Base-by-base conservation (phyloP, 1,140 invertebrate genomes). In the Drosophila insularis region DNA sequence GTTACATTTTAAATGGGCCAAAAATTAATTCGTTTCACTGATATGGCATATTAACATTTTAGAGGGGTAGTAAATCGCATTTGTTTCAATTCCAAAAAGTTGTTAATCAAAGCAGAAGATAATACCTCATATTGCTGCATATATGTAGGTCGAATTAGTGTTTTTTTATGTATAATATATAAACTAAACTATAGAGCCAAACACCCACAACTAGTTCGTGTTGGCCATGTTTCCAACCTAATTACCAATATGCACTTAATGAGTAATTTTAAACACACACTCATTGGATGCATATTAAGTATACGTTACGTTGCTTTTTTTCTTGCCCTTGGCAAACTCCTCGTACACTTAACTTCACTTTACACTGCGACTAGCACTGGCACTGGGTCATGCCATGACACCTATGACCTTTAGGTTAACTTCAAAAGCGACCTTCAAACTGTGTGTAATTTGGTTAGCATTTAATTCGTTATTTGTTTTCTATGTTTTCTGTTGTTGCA, bases 401-500 rank as follows among this genome's bases (percentile, higher is more conserved):
- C n/a, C 14, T 17, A 13, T 58, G 32, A 58, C n/a, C n/a, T 54
- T 54, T 27, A 14, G 5, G 43, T 50, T 50, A 17, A 50, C 8
- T 21, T 10, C 4, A 21, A 21, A 50, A 61, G 40, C 55, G 56
- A 62, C 60, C 63, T 70, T 70, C 32, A 59, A 21, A 5, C 27
- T 27, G 27, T 40, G 8, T 50, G n/a, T 50, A 21, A 50, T 50
- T 21, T 19, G 17, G 14, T 17, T 21, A 21, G 17, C 17, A 50
- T 21, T 50, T 46, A 8, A 21, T 23, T 39, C 14, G 27, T 13
- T 27, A 11, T 13, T 37, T 13, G 35, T 37, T 54, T n/a, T 55
- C 13, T 62, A 54, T 68, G 31, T 13, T 17, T n/a, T 11, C 60
- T 50, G 14, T 35, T 70, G 64, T 81, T 82, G 56, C 71, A 95